phyloP scores from a whole-genome alignment of 2,113 vertebrate genomes.

The Lathamus discolor region DNA sequence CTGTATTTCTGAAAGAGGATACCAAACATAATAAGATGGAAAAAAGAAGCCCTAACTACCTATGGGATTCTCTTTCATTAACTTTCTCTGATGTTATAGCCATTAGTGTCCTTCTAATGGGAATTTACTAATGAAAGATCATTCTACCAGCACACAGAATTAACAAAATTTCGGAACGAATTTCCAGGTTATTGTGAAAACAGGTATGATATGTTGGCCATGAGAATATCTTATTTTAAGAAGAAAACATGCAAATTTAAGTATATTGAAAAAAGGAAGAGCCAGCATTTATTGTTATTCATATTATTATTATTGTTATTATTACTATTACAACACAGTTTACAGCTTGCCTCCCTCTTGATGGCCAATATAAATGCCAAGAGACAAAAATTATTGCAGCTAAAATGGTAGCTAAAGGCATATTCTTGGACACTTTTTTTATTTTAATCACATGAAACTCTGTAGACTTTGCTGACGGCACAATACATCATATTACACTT shows the following conservation, averaged over 20 bases:
- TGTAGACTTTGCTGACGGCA: slow-evolving; percentile 75
- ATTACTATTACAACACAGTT: slow-evolving; percentile 53
- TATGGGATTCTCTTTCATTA: slow-evolving; percentile 45
- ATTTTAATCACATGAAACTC: slow-evolving; percentile 76
- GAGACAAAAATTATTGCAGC: slow-evolving; percentile 72
- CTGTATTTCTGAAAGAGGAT: slow-evolving; percentile 11
- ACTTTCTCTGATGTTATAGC: slow-evolving; percentile 29
- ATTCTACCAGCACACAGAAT: background rate
- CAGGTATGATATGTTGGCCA: background rate
- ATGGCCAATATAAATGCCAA: slow-evolving; percentile 74
- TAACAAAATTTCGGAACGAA: slow-evolving; percentile 46
- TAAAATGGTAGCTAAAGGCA: slow-evolving; percentile 77
- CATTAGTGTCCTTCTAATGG: slow-evolving; percentile 33
- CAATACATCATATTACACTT: slow-evolving; percentile 76
- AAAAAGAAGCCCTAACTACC: slow-evolving; percentile 47
- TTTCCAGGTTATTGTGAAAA: slow-evolving; percentile 31
- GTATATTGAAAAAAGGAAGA: background rate
- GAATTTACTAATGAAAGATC: slow-evolving; percentile 42
- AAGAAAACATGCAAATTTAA: slow-evolving; percentile 38
- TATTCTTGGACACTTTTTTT: slow-evolving; percentile 68
- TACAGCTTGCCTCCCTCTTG: slow-evolving; percentile 54
- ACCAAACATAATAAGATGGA: background rate
- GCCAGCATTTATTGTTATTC: slow-evolving; percentile 65
- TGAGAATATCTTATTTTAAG: slow-evolving; percentile 26
- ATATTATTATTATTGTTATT: slow-evolving; percentile 67